Conservation (phyloP, 2,113 vertebrate species). For the Tachysurus fulvidraco region DNA sequence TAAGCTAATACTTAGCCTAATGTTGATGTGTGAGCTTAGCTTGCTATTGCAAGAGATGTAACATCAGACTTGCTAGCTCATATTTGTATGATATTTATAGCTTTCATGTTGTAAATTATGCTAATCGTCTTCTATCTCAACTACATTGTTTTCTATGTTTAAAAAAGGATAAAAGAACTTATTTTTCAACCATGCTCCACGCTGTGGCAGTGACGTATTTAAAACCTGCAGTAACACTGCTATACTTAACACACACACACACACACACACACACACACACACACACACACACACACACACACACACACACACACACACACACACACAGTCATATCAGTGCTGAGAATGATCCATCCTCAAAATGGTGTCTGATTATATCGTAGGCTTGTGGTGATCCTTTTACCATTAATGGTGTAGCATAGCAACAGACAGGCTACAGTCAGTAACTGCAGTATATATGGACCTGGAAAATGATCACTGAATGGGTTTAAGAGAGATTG, state of each 20-base stretch:
- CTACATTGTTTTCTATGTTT: neutral
- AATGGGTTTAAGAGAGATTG: neutral
- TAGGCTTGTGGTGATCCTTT: neutral
- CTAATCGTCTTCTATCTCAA: neutral
- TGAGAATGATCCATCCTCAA: conserved; percentile 1
- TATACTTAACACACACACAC: neutral
- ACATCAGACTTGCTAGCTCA: neutral
- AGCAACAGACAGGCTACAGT: conserved; percentile 6
- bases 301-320: neutral
- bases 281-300: neutral
- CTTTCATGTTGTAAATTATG: neutral
- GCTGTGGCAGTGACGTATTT: neutral
- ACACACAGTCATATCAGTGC: neutral
- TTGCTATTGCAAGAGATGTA: neutral
- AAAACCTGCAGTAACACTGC: neutral
- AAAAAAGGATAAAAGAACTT: neutral
- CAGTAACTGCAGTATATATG: neutral
- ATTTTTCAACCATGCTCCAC: neutral
- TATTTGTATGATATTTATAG: too few species aligned
- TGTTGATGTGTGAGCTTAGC: neutral
- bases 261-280: neutral
- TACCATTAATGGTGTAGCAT: conserved; percentile 15
- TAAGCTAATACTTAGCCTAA: neutral
- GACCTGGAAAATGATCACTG: neutral
- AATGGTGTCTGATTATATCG: neutral